Evolutionary conservation across 1,140 invertebrate genomes (phyloP), one percentile per base, ranked within the genome.

Genomic region (Lerema accius): DNA sequence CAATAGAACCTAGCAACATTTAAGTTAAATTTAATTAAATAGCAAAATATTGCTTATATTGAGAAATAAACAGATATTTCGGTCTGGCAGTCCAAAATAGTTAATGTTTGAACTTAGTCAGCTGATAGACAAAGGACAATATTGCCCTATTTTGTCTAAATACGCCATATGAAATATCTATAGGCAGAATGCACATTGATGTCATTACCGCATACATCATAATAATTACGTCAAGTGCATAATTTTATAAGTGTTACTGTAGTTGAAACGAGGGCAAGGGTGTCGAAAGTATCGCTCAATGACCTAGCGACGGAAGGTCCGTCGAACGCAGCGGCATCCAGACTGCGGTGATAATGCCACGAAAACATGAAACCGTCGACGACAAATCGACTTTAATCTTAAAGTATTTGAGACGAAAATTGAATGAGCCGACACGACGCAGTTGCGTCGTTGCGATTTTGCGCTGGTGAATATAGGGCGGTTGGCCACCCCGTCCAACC

Each of bases 401-500:
- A 0, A 23, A 14, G 32, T 0, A 4, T 14, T 42, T 23, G 16
- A 23, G 50, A 14, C 11, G 0, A 3, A 19, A 26, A 26, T 53
- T 6, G 5, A 17, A 23, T 14, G 28, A 14, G 14, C 26, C 48
- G 15, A 32, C n/a, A 4, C 14, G 4, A 26, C 10, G 15, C 9
- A n/a, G n/a, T 53, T 16, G 9, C 16, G 56, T 59, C 64, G 28
- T 19, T 39, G 6, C 11, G 15, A n/a, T 65, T 55, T 55, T 39
- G 39, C 40, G 39, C 42, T 19, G n/a, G 19, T 6, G 68, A 67
- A 71, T 78, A 71, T 82, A 73, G 80, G 80, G 76, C 80, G 80
- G 60, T 63, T 64, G 60, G 53, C 48, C 63, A 60, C 75, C 69
- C 76, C 19, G 19, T 71, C 71, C 71, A 59, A 69, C 46, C 40